Percentiles rank a stretch among this genome's conserved stretches.
Conservation (phyloP, 2,888 invertebrate genomes). For the Polietes domitor region DNA sequence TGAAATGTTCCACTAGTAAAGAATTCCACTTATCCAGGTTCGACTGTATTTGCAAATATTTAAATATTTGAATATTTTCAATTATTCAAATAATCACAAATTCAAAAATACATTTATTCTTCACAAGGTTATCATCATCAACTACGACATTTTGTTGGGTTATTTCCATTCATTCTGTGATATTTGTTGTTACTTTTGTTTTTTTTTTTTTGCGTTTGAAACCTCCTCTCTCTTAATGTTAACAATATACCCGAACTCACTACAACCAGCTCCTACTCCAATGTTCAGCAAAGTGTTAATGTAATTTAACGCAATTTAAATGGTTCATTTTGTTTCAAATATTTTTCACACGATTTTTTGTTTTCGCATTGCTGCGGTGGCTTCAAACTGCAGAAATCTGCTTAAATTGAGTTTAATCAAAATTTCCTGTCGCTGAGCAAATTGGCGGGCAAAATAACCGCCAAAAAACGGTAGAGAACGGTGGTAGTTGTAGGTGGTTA, state of each 20-base stretch:
- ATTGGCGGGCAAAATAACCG: conserved; percentile 40
- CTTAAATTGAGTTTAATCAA: conserved; percentile 61
- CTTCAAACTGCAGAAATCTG: conserved; percentile 5
- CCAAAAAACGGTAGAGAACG: conserved; percentile 40
- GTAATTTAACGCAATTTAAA: conserved; percentile 67
- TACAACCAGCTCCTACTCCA: not conserved
- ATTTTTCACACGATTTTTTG: conserved; percentile 71
- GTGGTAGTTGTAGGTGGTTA: conserved; percentile 54
- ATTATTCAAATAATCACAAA: no score
- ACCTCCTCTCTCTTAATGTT: not conserved
- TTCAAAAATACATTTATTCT: no score
- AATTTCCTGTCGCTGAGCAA: conserved; percentile 64
- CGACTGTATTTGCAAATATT: no score
- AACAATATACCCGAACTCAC: not conserved
- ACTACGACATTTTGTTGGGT: no score
- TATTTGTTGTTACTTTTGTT: no score
- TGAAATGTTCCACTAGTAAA: no score
- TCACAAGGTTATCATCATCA: no score
- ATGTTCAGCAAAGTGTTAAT: conserved; percentile 62
- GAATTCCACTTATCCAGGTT: no score
- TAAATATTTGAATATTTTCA: no score
- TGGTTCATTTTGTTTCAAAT: conserved; percentile 59
- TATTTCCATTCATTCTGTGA: not conserved
- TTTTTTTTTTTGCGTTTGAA: no score
- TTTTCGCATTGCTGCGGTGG: conserved; percentile 13